Percentiles rank a stretch among this genome's conserved stretches.
Evolutionary conservation across 1,140 invertebrate genomes (phyloP).

Genomic region (Pectinophora gossypiella): DNA sequence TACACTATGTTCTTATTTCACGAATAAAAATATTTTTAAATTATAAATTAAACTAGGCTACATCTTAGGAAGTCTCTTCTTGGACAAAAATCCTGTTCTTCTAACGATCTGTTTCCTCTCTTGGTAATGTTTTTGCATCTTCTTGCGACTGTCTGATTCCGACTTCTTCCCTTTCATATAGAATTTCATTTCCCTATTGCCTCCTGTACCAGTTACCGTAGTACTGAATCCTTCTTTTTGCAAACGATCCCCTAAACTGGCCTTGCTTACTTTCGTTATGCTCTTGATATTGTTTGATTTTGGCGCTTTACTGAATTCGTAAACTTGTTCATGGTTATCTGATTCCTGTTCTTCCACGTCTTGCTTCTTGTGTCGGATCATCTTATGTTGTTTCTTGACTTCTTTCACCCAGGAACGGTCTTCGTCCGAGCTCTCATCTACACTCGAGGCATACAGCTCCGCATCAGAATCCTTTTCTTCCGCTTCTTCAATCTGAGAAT

Average conservation of each 20-base stretch:
- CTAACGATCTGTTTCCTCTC: conserved; percentile 84
- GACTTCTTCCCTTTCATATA: conserved; percentile 67
- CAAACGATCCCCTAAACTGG: conserved; percentile 83
- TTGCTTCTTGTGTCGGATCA: conserved; percentile 60
- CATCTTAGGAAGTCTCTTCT: conserved; percentile 31
- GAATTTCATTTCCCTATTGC: conserved; percentile 89
- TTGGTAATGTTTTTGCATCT: conserved; percentile 80
- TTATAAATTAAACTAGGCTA: not conserved
- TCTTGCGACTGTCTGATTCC: conserved; percentile 74
- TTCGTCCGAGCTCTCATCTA: conserved; percentile 81
- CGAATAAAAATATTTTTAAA: too few relatives aligned
- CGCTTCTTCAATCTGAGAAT: conserved; percentile 44
- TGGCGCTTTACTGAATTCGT: conserved; percentile 35
- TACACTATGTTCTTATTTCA: too few relatives aligned
- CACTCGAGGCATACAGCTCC: conserved; percentile 64
- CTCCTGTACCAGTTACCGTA: conserved; percentile 77
- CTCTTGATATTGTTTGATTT: conserved; percentile 43
- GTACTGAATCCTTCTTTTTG: conserved; percentile 75
- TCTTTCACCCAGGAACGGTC: conserved; percentile 86
- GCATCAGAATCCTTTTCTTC: conserved; percentile 63
- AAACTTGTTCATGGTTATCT: conserved; percentile 31
- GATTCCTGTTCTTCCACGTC: conserved; percentile 40
- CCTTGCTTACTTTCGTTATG: conserved; percentile 73
- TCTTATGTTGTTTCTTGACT: conserved; percentile 83
- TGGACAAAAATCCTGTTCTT: conserved; percentile 76